Evolutionary conservation across 1,140 invertebrate species (phyloP).

Genomic region (Ctenoplectra terminalis): DNA sequence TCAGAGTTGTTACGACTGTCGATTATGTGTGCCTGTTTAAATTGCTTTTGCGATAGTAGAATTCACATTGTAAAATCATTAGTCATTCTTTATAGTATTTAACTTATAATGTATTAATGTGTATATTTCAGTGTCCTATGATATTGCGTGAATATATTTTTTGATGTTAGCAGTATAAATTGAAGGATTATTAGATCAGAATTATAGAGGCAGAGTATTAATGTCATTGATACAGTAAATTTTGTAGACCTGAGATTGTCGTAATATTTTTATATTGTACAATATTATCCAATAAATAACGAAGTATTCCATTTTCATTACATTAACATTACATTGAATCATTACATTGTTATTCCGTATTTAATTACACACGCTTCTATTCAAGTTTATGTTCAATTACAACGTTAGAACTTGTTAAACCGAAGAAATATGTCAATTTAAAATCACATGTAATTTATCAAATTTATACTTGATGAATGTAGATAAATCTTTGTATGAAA

Average conservation of each 20-base stretch:
- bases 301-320: conserved; percentile 27
- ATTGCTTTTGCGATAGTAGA: conserved; percentile 21
- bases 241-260: conserved; percentile 40
- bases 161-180: conserved; percentile 6
- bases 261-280: conserved; percentile 52
- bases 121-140: conserved; percentile 21
- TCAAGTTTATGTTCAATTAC: neutral
- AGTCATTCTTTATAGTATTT: neutral
- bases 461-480: neutral
- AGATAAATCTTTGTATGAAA: conserved; percentile 10
- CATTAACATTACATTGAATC: neutral
- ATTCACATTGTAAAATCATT: conserved; percentile 21
- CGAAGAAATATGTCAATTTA: neutral
- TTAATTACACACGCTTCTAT: neutral
- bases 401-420: neutral
- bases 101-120: conserved; percentile 11
- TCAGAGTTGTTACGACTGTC: conserved; percentile 39
- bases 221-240: conserved; percentile 20
- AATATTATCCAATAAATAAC: conserved; percentile 44
- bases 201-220: conserved; percentile 20
- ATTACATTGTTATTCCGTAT: neutral
- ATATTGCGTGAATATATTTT: conserved; percentile 24
- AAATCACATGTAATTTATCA: neutral
- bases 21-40: conserved; percentile 10
- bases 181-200: neutral